Evolutionary conservation across 2,888 invertebrate species (phyloP), one percentile per base, ranked within the genome.

Genomic region (Embidobia sp.): DNA sequence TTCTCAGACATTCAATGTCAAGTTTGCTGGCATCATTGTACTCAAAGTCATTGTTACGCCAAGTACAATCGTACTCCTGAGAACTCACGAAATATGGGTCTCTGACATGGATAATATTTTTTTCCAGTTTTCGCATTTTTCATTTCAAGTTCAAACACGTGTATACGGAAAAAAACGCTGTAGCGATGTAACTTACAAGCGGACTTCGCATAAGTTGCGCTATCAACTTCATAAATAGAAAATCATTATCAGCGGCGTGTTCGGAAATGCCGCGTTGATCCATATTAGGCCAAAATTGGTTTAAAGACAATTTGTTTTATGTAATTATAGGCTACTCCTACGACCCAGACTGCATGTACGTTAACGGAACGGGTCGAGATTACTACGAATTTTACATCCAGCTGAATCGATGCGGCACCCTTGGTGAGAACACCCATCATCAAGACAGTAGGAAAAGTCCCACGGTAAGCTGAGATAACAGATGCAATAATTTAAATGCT

Each of bases 361-460:
- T 97, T 79, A 97, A 97, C 90, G 97, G 97, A 0, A 95, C 97
- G 0, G 97, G 97, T 0, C 91, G 96, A 5, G 96, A 96, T 86
- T 96, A 96, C 89, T 97, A 97, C 89, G 97, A 97, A 91, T 97
- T 97, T 90, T 96, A 95, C 90, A 97, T 97, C 83, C 96, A 97
- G 89, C 90, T 97, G 67, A 97, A 97, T 90, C 92, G 97, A 78
- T 97, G 97, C 87, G 97, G 97, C 22, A 97, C 97, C 2, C 91
- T 97, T 53, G 97, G 97, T 19, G 94, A 96, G 90, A 96, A 96
- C 89, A 95, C 95, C 1, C 93, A 95, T 86, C 94, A 95, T 82
- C 95, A 96, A 85, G 96, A 96, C 86, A 94, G 92, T 82, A 92
- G 94, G 86, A 96, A 96, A 91, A 94, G 94, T 90, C 96, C 97